A percentile compares a stretch with the other conserved stretches of the same genome.
Conservation (phyloP, 2,113 vertebrate species). For the Xenus cinereus region DNA sequence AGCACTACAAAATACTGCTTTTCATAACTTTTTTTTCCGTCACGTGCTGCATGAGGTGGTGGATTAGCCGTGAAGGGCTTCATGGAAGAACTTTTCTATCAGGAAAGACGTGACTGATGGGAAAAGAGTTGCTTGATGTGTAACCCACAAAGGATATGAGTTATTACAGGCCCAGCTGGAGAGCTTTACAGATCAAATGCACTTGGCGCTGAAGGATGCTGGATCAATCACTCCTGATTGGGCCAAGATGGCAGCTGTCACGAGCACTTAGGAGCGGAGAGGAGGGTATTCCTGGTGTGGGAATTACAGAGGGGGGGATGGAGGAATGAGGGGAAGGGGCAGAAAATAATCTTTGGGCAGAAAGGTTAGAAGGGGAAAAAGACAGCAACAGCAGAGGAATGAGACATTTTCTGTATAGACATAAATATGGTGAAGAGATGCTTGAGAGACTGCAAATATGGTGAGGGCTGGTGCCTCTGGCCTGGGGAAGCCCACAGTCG, state of each 20-base stretch:
- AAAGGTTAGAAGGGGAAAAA: neutral
- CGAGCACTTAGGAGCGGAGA: neutral
- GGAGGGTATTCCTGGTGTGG: neutral
- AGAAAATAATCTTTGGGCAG: neutral
- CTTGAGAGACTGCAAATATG: neutral
- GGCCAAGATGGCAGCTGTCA: constrained; percentile 64
- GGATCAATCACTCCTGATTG: constrained; percentile 62
- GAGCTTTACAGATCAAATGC: constrained; percentile 56
- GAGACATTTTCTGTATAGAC: neutral
- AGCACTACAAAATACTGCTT: constrained; percentile 13
- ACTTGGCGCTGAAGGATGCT: neutral
- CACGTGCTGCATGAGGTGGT: neutral
- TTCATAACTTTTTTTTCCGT: neutral
- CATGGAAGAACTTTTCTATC: constrained; percentile 9
- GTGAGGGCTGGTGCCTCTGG: neutral
- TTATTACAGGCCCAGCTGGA: constrained; percentile 62
- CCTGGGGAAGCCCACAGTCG: neutral
- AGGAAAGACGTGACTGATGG: constrained; percentile 37
- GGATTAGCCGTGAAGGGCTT: neutral
- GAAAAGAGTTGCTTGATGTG: constrained; percentile 40
- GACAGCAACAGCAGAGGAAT: accelerated
- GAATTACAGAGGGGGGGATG: neutral
- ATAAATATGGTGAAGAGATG: neutral
- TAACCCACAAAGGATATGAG: constrained; percentile 62
- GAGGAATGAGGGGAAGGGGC: neutral